phyloP scores from a whole-genome alignment of 2,888 invertebrate genomes.

The Unio delphinus region DNA sequence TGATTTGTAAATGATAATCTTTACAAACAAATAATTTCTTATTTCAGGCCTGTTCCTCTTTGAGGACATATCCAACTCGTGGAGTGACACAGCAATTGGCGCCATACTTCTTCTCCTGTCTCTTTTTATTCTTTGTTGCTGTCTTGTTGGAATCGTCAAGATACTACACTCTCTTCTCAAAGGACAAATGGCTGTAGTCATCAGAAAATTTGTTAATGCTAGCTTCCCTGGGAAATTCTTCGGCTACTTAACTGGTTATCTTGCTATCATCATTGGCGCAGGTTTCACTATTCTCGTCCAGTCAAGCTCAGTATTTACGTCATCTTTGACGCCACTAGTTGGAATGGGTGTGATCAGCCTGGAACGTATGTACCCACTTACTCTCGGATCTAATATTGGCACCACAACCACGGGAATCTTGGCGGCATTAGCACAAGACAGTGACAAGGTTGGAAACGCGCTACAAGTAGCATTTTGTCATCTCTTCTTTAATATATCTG shows the following conservation, averaged over 20 bases:
- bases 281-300: constrained; percentile 76
- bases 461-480: constrained; percentile 68
- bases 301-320: constrained; percentile 76
- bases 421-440: constrained; percentile 73
- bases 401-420: constrained; percentile 74
- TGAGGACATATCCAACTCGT: constrained; percentile 29
- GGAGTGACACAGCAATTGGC: constrained; percentile 71
- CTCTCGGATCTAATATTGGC: constrained; percentile 65
- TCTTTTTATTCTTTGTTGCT: constrained; percentile 72
- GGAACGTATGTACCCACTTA: constrained; percentile 65
- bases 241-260: constrained; percentile 73
- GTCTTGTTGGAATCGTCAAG: constrained; percentile 75
- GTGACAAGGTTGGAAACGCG: constrained; percentile 57
- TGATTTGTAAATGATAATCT: no score
- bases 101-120: constrained; percentile 72
- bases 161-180: constrained; percentile 67
- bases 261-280: constrained; percentile 74
- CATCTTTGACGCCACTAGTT: constrained; percentile 75
- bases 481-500: constrained; percentile 69
- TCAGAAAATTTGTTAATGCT: constrained; percentile 66
- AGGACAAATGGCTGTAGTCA: constrained; percentile 60
- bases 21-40: no score
- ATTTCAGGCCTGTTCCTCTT: constrained; percentile 48
- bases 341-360: constrained; percentile 61
- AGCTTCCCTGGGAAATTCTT: constrained; percentile 64